Conservation (phyloP, 2,797 vertebrate species). For the Varecia variegata region DNA sequence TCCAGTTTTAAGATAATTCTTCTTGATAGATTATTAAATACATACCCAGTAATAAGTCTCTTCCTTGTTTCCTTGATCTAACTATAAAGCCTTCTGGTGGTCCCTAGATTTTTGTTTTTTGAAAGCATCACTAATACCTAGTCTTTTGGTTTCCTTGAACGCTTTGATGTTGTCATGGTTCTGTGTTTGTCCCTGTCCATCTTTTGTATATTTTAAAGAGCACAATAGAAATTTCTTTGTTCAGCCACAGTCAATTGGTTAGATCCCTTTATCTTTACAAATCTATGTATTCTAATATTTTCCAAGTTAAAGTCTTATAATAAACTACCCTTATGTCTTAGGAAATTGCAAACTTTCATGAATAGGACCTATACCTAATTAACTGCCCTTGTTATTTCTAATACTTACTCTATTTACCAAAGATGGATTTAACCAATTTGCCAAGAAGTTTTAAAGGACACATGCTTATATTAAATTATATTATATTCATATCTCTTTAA, state of each 20-base stretch:
- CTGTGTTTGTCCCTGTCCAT: not conserved
- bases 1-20: not conserved
- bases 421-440: not conserved
- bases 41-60: not conserved
- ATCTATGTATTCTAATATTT: not conserved
- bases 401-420: not conserved
- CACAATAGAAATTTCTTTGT: not conserved
- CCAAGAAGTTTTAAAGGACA: not conserved
- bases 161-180: not conserved
- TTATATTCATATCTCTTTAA: not conserved
- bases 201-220: not conserved
- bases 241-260: not conserved
- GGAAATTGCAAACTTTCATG: not conserved
- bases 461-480: not conserved
- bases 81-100: not conserved
- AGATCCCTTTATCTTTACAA: not conserved
- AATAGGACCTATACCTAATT: not conserved
- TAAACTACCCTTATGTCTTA: not conserved
- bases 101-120: not conserved
- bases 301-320: not conserved
- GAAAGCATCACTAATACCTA: not conserved
- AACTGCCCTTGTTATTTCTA: not conserved
- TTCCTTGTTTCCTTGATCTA: not conserved
- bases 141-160: not conserved
- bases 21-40: not conserved